Percentiles rank a stretch among this genome's conserved stretches.
Conservation (phyloP, 2,113 vertebrate species). For the Saimiri boliviensis region DNA sequence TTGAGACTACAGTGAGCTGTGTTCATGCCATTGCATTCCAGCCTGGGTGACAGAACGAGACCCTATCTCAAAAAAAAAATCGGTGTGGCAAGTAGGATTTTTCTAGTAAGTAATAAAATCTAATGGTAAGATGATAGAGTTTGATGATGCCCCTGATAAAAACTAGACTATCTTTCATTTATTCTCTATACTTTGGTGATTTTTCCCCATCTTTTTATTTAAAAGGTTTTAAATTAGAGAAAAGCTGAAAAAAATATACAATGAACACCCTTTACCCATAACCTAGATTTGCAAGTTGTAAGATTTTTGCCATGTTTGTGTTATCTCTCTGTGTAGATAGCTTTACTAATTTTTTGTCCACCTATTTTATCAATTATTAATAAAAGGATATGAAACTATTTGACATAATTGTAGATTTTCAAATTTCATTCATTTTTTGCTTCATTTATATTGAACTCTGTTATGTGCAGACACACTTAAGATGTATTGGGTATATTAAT, state of each 20-base stretch:
- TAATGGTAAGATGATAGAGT: neutral
- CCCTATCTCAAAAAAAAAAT: neutral
- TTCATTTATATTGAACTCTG: neutral
- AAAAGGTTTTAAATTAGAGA: slow-evolving; percentile 17
- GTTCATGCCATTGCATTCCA: too few relatives aligned
- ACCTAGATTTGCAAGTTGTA: neutral
- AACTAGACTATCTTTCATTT: neutral
- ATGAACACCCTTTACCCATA: neutral
- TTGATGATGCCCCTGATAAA: neutral
- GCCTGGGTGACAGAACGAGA: too few relatives aligned
- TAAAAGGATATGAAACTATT: neutral
- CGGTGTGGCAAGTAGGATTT: neutral
- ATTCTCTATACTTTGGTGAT: neutral
- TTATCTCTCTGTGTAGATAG: neutral
- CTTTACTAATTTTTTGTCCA: neutral
- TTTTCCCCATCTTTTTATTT: neutral
- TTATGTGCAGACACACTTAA: neutral
- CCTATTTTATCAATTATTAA: neutral
- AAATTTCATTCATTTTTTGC: neutral
- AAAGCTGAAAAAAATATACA: neutral
- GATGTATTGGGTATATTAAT: neutral
- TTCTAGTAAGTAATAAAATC: neutral
- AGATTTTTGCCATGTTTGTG: neutral
- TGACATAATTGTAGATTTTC: neutral
- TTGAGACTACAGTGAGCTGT: too few relatives aligned